These are phyloP conservation scores for Aselliscus stoliczkanus DNA, from an alignment of 2,797 vertebrate genomes.

Conservation along the genomic window DNA sequence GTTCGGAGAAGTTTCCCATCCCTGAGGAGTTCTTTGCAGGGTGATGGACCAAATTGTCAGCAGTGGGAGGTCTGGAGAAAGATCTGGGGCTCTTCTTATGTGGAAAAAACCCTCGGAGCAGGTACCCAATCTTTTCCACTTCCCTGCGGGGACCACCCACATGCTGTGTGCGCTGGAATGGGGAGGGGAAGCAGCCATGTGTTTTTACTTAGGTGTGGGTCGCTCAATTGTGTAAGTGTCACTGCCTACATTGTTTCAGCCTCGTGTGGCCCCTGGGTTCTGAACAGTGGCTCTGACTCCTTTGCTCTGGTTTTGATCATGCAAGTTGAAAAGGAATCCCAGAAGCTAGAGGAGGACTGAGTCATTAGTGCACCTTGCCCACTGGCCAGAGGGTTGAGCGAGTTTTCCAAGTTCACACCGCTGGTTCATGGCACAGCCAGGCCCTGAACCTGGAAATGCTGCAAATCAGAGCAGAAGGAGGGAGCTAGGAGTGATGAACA, in stretches of 20 bases:
- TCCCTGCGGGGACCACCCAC: conserved; percentile 50
- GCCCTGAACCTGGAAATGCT: not conserved
- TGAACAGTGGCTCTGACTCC: not conserved
- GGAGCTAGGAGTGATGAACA: not conserved
- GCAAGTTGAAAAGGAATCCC: not conserved
- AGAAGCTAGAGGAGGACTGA: not conserved
- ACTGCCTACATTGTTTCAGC: not conserved
- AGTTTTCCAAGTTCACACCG: not conserved
- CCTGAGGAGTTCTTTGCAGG: not conserved
- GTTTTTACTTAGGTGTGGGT: conserved; percentile 53
- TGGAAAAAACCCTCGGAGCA: conserved; percentile 40
- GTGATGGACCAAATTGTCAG: not conserved
- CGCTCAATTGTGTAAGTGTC: conserved; percentile 15
- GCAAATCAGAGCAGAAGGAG: not conserved
- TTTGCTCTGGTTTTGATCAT: conserved; percentile 28
- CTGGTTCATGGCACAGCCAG: not conserved
- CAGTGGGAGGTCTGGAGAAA: conserved; percentile 31
- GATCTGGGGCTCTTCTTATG: conserved; percentile 17
- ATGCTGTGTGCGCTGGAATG: not conserved
- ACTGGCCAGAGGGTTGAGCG: not conserved
- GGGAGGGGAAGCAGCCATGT: conserved; percentile 13
- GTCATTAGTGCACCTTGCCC: not conserved
- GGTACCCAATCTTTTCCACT: conserved; percentile 33
- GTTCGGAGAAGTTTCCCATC: not conserved
- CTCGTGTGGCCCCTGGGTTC: not conserved